Evolutionary conservation across 2,888 invertebrate genomes (phyloP).

Genomic region (Onthophagus sagittarius): DNA sequence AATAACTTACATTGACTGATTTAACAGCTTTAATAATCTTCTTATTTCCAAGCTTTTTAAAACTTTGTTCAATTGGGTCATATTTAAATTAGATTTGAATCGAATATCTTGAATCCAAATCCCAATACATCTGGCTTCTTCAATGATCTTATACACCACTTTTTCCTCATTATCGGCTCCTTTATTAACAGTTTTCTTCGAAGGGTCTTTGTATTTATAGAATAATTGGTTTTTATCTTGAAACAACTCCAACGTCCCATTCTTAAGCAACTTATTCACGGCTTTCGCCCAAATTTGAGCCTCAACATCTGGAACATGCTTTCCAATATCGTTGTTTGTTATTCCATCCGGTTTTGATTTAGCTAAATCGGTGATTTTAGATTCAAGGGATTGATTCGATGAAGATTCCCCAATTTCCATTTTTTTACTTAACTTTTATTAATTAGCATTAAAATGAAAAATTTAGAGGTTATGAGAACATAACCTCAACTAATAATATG

Average conservation of each 20-base stretch:
- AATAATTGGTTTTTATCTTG: conserved; percentile 53
- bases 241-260: conserved; percentile 57
- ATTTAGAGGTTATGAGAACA: not conserved
- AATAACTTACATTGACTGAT: conserved; percentile 77
- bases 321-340: conserved; percentile 73
- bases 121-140: conserved; percentile 91
- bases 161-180: conserved; percentile 92
- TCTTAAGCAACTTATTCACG: conserved; percentile 76
- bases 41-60: conserved; percentile 91
- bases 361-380: conserved; percentile 61
- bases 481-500: not conserved
- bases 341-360: conserved; percentile 74
- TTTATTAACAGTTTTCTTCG: conserved; percentile 63
- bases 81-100: conserved; percentile 82
- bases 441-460: not conserved
- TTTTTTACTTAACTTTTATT: not conserved
- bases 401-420: conserved; percentile 22
- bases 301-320: conserved; percentile 64
- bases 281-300: conserved; percentile 64
- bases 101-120: conserved; percentile 97
- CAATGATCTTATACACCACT: conserved; percentile 89
- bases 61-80: conserved; percentile 87
- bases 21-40: conserved; percentile 96
- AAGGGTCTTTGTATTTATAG: conserved; percentile 70
- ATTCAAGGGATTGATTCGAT: conserved; percentile 32